Evolutionary conservation across 37 sponge, comb jelly and placozoan species (phyloP).

Genomic region (Ephydatia muelleri): DNA sequence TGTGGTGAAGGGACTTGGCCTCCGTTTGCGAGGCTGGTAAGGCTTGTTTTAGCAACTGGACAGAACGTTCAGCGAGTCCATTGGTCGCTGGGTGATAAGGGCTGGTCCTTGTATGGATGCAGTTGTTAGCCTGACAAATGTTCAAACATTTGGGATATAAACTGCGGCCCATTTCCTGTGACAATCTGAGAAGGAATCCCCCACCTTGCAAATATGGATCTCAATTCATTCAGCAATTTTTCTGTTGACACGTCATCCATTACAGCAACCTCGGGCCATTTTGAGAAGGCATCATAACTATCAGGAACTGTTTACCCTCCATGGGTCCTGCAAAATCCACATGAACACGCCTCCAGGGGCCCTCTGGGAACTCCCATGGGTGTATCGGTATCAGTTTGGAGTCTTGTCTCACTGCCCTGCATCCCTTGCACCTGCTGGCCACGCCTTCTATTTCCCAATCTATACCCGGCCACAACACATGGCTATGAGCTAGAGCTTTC

Average conservation of each 20-base stretch:
- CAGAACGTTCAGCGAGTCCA: slow-evolving; percentile 69
- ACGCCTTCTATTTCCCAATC: slow-evolving; percentile 12
- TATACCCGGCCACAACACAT: slow-evolving; percentile 40
- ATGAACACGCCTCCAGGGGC: slow-evolving; percentile 23
- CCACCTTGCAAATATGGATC: slow-evolving; percentile 60
- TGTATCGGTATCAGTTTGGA: neutral
- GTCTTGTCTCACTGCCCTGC: neutral
- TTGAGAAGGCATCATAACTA: slow-evolving; percentile 54
- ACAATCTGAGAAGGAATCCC: slow-evolving; percentile 57
- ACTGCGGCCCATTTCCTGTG: slow-evolving; percentile 79
- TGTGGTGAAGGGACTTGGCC: neutral
- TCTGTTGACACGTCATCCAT: slow-evolving; percentile 10
- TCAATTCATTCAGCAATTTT: slow-evolving; percentile 29
- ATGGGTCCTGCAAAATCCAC: slow-evolving; percentile 17
- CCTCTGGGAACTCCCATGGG: slow-evolving; percentile 13
- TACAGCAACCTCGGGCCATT: slow-evolving; percentile 52
- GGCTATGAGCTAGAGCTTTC: slow-evolving; percentile 23
- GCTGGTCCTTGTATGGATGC: slow-evolving; percentile 53
- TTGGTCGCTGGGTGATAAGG: slow-evolving; percentile 58
- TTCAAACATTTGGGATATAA: slow-evolving; percentile 16
- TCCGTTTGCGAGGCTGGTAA: too few species aligned
- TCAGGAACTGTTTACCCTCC: neutral
- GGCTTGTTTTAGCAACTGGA: slow-evolving; percentile 26
- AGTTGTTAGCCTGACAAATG: slow-evolving; percentile 36
- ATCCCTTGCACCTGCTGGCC: slow-evolving; percentile 6